Base-by-base conservation (phyloP, 2,888 invertebrate species). In the Ormyrus labotus region DNA sequence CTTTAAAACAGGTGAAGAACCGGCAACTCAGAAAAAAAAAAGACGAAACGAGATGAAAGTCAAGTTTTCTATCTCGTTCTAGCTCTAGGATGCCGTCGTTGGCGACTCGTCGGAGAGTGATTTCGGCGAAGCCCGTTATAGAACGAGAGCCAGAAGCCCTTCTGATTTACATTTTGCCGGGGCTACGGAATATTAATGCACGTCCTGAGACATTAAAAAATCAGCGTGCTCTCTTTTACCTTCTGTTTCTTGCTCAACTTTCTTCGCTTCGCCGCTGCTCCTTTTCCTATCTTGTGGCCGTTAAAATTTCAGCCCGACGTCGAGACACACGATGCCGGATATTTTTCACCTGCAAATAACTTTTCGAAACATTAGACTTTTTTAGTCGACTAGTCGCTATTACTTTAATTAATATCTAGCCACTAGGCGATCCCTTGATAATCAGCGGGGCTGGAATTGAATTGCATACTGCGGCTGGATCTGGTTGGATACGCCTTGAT, bases 141-240 rank as follows among this genome's bases (percentile, higher is more conserved):
- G 51, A 65, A 81, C 77, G 83, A 64, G 75, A 80, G 78, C 64
- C 69, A 79, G 75, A 72, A 76, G 80, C 81, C 78, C 83, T 81
- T 84, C 74, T 83, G 80, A 85, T 85, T 85, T 85, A 83, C 83
- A 85, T 85, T 85, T 84, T 83, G 82, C 68, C 83, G 73, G 81
- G 72, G 81, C 82, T 80, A 82, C 83, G 81, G 84, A 84, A 85
- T 85, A 85, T 84, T 85, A 83, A 85, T 84, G 84, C 76, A 80
- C 81, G 78, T 77, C 84, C 58, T 80, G 79, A 84, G 84, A 83
- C 84, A 83, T 83, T 85, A 83, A 85, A 85, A 85, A 85, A 83
- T 85, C 82, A 82, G 82, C 81, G 60, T 70, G 67, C 71, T 63
- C 78, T 63, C 64, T 13, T 34, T 63, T 80, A 47, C 34, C 13